Percentiles rank a stretch among this genome's conserved stretches.
phyloP scores from a whole-genome alignment of 1,140 invertebrate genomes.

The Saccostrea echinata region DNA sequence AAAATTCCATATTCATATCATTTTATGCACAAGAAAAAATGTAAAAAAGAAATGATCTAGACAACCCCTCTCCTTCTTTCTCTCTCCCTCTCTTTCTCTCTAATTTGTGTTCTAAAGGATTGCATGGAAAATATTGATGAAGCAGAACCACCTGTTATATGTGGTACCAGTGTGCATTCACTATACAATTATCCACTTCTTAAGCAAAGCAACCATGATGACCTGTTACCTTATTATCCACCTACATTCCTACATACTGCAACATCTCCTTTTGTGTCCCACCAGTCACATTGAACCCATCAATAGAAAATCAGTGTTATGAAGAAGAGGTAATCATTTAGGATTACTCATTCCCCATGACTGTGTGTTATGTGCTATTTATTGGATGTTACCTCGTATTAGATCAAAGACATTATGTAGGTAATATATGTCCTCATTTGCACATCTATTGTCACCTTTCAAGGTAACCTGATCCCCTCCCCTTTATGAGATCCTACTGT shows the following conservation, averaged over 20 bases:
- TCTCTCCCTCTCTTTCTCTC: too few relatives aligned
- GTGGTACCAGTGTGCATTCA: too few relatives aligned
- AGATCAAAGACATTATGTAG: slow-evolving; percentile 15
- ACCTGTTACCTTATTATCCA: not conserved
- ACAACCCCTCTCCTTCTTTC: too few relatives aligned
- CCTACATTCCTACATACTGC: not conserved
- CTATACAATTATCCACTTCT: too few relatives aligned
- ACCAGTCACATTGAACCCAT: not conserved
- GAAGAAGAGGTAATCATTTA: not conserved
- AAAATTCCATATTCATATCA: too few relatives aligned
- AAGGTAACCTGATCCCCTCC: not conserved
- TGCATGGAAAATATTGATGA: too few relatives aligned
- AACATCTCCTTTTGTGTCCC: not conserved
- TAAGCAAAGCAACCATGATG: too few relatives aligned
- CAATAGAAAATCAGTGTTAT: not conserved
- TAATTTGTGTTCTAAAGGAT: too few relatives aligned
- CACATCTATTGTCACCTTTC: slow-evolving; percentile 24
- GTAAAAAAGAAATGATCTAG: too few relatives aligned
- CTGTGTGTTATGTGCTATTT: not conserved
- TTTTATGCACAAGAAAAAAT: too few relatives aligned
- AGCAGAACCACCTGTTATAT: too few relatives aligned
- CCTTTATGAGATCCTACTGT: not conserved
- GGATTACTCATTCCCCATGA: slow-evolving; percentile 9
- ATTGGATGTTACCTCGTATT: not conserved
- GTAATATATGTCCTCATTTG: slow-evolving; percentile 34